Evolutionary conservation across 2,888 invertebrate species (phyloP), one percentile per base, ranked within the genome.

Genomic region (Chydorus sphaericus): DNA sequence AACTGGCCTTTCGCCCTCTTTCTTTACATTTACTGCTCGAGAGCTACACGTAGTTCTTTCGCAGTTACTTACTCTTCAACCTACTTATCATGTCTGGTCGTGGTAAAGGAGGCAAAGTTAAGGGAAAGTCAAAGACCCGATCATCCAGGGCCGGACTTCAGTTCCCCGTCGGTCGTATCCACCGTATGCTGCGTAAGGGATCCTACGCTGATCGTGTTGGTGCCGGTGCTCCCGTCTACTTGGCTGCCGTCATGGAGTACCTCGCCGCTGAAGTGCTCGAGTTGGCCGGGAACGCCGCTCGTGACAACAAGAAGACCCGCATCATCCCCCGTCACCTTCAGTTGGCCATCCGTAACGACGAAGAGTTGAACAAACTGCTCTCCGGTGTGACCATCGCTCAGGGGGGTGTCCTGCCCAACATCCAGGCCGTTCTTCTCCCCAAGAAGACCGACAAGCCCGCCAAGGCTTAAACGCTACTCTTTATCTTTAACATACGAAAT

Each of bases 161-260:
- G 57, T 63, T 63, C 60, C 62, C 64, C 29, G 62, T 64, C 16
- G 61, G 64, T 60, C 61, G 63, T 57, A 61, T 65, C 56, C 64
- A 64, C 59, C 75, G 76, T 62, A 72, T 77, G 14, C 66, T 80
- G 2, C 67, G 75, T 1, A 77, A 77, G 61, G 80, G 79, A 4
- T 77, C 79, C 65, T 80, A 74, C 62, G 78, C 79, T 0, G 77
- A 77, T 29, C 6, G 67, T 20, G 66, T 68, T 4, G 67, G 68
- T 18, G 68, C 67, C 18, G 68, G 68, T 51, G 68, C 68, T 28
- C 67, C 68, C 6, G 68, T 68, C 6, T 68, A 69, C 58, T 58
- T 68, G 55, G 67, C 68, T 11, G 68, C 68, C n/a, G 70, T 71
- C 7, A 64, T 73, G 57, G 72, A 73, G 63, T 73, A 72, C 60